Conservation (phyloP, 2,888 invertebrate genomes). For the Pterostichus niger region DNA sequence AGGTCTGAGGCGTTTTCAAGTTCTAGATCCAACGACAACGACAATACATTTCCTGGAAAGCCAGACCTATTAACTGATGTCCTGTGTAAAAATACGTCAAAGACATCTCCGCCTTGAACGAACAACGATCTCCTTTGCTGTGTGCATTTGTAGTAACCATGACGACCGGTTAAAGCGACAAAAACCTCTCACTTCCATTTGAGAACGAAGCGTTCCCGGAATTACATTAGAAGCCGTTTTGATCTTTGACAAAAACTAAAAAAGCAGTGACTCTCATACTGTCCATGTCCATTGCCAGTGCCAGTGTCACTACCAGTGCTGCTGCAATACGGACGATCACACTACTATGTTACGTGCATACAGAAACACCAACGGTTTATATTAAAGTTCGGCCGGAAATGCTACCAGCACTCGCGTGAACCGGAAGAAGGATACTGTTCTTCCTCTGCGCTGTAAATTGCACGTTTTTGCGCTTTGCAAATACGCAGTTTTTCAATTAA, state of each 20-base stretch:
- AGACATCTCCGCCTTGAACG: conserved; percentile 54
- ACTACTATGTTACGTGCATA: conserved; percentile 20
- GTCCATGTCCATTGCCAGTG: not conserved
- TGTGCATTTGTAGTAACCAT: conserved; percentile 63
- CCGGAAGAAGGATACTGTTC: conserved; percentile 31
- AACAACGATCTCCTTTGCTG: conserved; percentile 51
- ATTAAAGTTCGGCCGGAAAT: conserved; percentile 27
- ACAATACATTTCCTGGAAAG: conserved; percentile 44
- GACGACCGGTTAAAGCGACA: conserved; percentile 63
- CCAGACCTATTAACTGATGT: conserved; percentile 34
- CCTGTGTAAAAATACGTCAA: conserved; percentile 44
- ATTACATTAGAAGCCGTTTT: conserved; percentile 66
- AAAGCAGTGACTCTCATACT: conserved; percentile 23
- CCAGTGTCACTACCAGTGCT: not conserved
- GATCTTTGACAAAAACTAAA: conserved; percentile 63
- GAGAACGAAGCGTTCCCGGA: conserved; percentile 64
- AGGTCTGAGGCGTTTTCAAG: too few species aligned
- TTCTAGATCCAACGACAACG: conserved; percentile 16
- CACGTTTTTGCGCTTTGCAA: conserved; percentile 47
- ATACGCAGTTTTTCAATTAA: conserved; percentile 51
- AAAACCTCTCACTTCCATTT: conserved; percentile 64
- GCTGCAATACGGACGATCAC: not conserved
- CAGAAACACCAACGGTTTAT: conserved; percentile 24
- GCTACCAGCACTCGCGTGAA: conserved; percentile 45
- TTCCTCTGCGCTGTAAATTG: conserved; percentile 44